A percentile compares a stretch with the other conserved stretches of the same genome.
These are phyloP conservation scores for Aporophyla lueneburgensis DNA, from an alignment of 2,888 invertebrate species.

Conservation along the genomic window DNA sequence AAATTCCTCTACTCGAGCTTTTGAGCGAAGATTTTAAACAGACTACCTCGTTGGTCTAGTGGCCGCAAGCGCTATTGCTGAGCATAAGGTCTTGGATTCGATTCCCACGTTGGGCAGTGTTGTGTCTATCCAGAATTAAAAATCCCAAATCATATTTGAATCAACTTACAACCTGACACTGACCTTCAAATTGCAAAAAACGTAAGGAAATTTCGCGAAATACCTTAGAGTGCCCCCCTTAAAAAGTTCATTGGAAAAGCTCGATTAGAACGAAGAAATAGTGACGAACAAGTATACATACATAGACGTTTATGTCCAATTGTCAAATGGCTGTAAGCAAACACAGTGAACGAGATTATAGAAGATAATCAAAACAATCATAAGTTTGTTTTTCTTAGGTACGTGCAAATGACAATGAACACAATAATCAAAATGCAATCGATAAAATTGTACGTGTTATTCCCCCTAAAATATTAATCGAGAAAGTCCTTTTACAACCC, in stretches of 20 bases:
- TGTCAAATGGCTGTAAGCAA: background rate
- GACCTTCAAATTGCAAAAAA: too few species aligned
- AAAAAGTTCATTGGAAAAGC: background rate
- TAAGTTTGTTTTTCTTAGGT: background rate
- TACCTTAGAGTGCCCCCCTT: too few species aligned
- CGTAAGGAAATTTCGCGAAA: too few species aligned
- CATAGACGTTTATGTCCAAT: background rate
- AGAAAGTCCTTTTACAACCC: constrained; percentile 3
- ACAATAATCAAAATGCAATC: background rate
- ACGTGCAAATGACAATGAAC: background rate
- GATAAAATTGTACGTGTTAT: background rate
- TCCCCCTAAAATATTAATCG: constrained; percentile 13
- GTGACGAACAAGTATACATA: background rate
- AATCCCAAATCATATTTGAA: too few species aligned
- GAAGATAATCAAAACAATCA: background rate
- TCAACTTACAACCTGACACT: too few species aligned
- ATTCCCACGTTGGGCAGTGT: too few species aligned
- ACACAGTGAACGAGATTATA: background rate
- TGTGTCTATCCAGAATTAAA: too few species aligned
- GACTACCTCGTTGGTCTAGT: too few species aligned
- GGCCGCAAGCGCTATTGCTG: too few species aligned
- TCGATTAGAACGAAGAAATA: background rate
- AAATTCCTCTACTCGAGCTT: background rate
- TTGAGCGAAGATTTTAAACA: background rate
- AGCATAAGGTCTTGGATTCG: too few species aligned